These are phyloP conservation scores for Apamea sordens DNA, from an alignment of 2,888 invertebrate species.

Conservation along the genomic window DNA sequence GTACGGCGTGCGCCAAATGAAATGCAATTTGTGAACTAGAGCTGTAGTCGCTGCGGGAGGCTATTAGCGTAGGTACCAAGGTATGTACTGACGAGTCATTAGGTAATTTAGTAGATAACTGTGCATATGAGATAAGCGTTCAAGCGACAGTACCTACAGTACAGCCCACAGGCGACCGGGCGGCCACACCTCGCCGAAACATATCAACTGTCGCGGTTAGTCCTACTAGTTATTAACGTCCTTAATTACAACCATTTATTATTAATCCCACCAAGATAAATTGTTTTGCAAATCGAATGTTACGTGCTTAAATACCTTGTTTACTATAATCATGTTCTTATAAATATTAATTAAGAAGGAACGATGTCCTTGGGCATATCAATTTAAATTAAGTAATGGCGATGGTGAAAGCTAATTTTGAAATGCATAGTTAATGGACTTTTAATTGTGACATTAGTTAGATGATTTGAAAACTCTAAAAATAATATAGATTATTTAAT, in stretches of 20 bases:
- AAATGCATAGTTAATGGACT: not conserved
- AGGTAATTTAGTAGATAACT: constrained; percentile 54
- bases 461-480: not conserved
- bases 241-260: constrained; percentile 51
- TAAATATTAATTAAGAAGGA: constrained; percentile 20
- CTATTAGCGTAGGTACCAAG: constrained; percentile 52
- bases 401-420: not conserved
- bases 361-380: constrained; percentile 2
- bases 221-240: constrained; percentile 15
- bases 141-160: not conserved
- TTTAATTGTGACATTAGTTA: not conserved
- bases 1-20: constrained; percentile 58
- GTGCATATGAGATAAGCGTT: constrained; percentile 37
- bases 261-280: constrained; percentile 34
- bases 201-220: constrained; percentile 38
- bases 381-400: constrained; percentile 10
- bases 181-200: constrained; percentile 51
- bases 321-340: constrained; percentile 2
- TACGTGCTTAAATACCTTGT: constrained; percentile 6
- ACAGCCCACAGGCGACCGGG: constrained; percentile 15
- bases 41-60: constrained; percentile 45
- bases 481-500: not conserved
- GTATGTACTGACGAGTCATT: constrained; percentile 41
- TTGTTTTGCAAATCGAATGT: constrained; percentile 41
- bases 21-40: constrained; percentile 54